Evolutionary conservation across 1,140 invertebrate species (phyloP).

Genomic region (Lerema accius): DNA sequence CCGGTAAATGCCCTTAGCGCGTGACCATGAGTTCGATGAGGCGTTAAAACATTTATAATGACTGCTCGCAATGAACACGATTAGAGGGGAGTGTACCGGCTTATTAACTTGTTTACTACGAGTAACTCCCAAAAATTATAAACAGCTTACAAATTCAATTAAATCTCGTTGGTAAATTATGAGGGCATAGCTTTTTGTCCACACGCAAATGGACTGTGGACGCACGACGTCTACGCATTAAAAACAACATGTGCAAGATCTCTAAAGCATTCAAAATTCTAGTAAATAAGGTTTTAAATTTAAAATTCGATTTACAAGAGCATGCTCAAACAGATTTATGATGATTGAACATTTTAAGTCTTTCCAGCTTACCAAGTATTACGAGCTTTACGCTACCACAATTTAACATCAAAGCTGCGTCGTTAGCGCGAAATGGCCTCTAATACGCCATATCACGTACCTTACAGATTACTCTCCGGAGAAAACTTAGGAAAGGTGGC

Average conservation of each 20-base stretch:
- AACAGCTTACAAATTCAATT: too few species aligned
- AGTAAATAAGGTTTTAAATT: too few species aligned
- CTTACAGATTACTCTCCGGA: neutral
- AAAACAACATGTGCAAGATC: too few species aligned
- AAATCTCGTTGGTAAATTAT: too few species aligned
- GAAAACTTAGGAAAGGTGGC: neutral
- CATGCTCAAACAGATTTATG: constrained; percentile 1
- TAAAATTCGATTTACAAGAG: neutral
- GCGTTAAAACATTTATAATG: constrained; percentile 22
- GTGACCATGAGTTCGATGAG: constrained; percentile 12
- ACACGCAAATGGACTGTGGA: too few species aligned
- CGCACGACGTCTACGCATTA: too few species aligned
- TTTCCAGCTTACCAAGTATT: neutral
- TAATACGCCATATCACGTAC: neutral
- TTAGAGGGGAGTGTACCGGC: neutral
- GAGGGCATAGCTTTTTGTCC: too few species aligned
- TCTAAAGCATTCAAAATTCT: too few species aligned
- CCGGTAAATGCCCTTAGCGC: constrained; percentile 11
- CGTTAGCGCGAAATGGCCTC: neutral
- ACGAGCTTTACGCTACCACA: constrained; percentile 2
- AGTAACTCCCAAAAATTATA: too few species aligned
- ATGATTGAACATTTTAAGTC: neutral
- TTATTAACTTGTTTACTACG: neutral
- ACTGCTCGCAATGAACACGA: constrained; percentile 2
- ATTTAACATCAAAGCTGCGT: neutral